Conservation (phyloP, 64 coral and sea anemone species). For the Montipora cactus region DNA sequence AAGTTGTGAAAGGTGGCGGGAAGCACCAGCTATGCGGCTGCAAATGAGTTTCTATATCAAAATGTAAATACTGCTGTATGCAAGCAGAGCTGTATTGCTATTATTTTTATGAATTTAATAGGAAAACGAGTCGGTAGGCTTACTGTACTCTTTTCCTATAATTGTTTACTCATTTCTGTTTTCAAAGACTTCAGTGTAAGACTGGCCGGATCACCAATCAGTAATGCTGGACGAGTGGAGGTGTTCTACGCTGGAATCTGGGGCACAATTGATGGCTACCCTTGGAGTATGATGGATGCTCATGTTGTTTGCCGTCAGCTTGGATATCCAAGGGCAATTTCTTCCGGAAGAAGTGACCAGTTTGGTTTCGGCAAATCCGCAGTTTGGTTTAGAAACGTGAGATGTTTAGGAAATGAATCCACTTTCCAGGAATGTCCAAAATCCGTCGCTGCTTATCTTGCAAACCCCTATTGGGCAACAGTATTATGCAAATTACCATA, state of each 20-base stretch:
- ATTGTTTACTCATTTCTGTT: background rate
- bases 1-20: no score
- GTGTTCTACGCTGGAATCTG: slow-evolving; percentile 8
- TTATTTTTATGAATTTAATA: no score
- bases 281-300: background rate
- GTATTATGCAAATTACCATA: background rate
- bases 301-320: slow-evolving; percentile 11
- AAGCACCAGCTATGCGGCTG: no score
- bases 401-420: slow-evolving; percentile 24
- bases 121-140: no score
- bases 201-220: slow-evolving; percentile 7
- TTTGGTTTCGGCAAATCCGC: background rate
- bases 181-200: background rate
- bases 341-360: background rate
- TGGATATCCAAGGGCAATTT: background rate
- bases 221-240: slow-evolving; percentile 16
- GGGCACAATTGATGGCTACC: background rate
- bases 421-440: slow-evolving; percentile 13
- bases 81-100: no score
- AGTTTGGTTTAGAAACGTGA: background rate
- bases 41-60: no score
- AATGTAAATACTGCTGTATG: no score
- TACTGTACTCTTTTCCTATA: no score
- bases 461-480: background rate
- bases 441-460: background rate